Evolutionary conservation across 2,797 vertebrate genomes (phyloP).

Genomic region (Phylloscopus collybita): DNA sequence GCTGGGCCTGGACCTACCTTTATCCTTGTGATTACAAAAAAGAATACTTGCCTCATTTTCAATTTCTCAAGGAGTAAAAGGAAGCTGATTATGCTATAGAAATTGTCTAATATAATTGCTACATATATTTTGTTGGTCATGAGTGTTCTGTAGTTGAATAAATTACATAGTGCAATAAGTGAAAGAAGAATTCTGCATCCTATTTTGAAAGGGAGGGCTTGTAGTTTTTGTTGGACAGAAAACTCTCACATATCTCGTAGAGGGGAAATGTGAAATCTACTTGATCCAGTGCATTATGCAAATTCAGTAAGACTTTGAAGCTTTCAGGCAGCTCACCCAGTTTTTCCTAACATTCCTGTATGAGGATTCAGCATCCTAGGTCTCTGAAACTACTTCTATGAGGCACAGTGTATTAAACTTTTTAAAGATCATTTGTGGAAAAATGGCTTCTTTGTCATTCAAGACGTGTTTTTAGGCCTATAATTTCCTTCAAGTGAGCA

Average conservation of each 20-base stretch:
- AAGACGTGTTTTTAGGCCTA: conserved; percentile 57
- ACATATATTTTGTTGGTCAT: not conserved
- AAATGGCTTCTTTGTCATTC: conserved; percentile 65
- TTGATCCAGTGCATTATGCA: conserved; percentile 3
- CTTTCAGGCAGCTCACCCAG: not conserved
- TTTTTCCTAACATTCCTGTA: conserved; percentile 8
- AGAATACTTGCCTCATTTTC: not conserved
- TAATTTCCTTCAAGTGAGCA: conserved; percentile 69
- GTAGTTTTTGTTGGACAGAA: not conserved
- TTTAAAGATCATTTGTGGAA: conserved; percentile 44
- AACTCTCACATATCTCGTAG: not conserved
- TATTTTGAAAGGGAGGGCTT: not conserved
- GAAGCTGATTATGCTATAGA: not conserved
- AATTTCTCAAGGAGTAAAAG: not conserved
- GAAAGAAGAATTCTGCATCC: not conserved
- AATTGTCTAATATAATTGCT: not conserved
- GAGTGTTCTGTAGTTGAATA: not conserved
- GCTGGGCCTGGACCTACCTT: not conserved
- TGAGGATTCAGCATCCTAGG: not conserved
- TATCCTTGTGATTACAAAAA: not conserved
- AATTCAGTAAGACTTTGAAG: conserved; percentile 30
- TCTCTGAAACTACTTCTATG: not conserved
- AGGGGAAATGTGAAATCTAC: not conserved
- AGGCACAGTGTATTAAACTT: conserved; percentile 33
- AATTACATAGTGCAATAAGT: not conserved